Evolutionary conservation across 2,888 invertebrate genomes (phyloP).

Genomic region (Caenorhabditis sulstoni): DNA sequence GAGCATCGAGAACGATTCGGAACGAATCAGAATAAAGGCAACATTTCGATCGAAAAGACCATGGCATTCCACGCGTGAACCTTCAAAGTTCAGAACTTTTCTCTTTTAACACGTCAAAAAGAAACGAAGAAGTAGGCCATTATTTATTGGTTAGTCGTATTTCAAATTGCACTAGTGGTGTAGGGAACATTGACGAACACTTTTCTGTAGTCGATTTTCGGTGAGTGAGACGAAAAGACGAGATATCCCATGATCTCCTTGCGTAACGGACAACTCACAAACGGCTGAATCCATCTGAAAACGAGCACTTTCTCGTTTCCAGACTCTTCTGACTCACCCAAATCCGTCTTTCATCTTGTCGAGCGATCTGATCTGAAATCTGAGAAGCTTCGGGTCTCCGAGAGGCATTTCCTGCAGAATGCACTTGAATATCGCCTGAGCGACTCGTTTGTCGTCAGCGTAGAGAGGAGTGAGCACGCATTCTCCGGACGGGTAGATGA

Average conservation of each 20-base stretch:
- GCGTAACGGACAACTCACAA: conserved; percentile 26
- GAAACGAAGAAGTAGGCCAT: no score
- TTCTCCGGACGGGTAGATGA: conserved; percentile 54
- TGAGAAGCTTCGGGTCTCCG: conserved; percentile 31
- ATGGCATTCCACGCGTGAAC: neutral
- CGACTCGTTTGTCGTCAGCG: conserved; percentile 25
- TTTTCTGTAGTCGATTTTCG: conserved; percentile 33
- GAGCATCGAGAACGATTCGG: neutral
- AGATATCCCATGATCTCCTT: conserved; percentile 23
- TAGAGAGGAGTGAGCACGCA: conserved; percentile 43
- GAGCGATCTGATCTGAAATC: conserved; percentile 45
- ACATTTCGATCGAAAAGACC: no score
- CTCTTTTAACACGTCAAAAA: neutral
- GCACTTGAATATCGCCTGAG: conserved; percentile 47
- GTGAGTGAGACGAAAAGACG: conserved; percentile 8
- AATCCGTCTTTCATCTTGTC: conserved; percentile 8
- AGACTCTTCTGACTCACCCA: conserved; percentile 10
- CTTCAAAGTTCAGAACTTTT: neutral
- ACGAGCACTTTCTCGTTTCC: neutral
- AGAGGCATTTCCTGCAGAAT: conserved; percentile 36
- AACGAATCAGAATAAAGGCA: no score
- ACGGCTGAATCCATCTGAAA: conserved; percentile 50
- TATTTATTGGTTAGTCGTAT: conserved; percentile 1
- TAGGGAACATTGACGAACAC: conserved; percentile 47
- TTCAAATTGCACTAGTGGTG: conserved; percentile 40